A percentile compares a stretch with the other conserved stretches of the same genome.
Conservation (phyloP, 2,113 vertebrate genomes). For the Rafetus swinhoei region DNA sequence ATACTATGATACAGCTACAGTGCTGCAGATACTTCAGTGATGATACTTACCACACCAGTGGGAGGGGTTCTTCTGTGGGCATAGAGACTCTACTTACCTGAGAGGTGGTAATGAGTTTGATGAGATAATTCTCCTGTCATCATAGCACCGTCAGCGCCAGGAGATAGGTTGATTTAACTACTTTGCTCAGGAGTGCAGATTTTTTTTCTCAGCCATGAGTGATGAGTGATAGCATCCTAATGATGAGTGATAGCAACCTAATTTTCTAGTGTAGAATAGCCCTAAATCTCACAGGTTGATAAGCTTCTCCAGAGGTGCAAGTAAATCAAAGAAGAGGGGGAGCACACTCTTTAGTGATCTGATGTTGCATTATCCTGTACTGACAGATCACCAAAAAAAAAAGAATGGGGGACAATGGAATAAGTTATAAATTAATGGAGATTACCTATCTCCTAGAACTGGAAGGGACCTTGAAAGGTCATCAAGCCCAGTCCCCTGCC, state of each 20-base stretch:
- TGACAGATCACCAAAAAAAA: neutral
- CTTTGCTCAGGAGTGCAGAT: neutral
- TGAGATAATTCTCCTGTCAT: neutral
- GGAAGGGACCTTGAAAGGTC: no score
- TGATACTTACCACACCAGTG: no score
- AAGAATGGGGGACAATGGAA: neutral
- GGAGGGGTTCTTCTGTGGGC: no score
- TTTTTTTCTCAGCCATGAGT: neutral
- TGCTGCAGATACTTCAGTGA: no score
- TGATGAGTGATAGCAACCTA: neutral
- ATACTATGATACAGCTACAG: no score
- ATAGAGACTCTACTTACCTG: neutral
- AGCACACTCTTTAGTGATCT: neutral
- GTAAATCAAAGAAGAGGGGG: slow-evolving; percentile 17
- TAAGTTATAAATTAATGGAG: no score
- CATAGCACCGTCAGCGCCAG: neutral
- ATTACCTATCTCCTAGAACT: no score
- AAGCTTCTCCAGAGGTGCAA: neutral
- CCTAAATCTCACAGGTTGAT: slow-evolving; percentile 40
- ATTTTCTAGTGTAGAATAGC: neutral
- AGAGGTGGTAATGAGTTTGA: neutral
- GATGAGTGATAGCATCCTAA: neutral
- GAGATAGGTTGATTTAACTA: neutral
- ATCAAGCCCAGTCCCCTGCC: no score
- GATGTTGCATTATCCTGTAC: neutral